Evolutionary conservation across 2,797 vertebrate species (phyloP), one percentile per base, ranked within the genome.

Genomic region (Limnodromus scolopaceus): DNA sequence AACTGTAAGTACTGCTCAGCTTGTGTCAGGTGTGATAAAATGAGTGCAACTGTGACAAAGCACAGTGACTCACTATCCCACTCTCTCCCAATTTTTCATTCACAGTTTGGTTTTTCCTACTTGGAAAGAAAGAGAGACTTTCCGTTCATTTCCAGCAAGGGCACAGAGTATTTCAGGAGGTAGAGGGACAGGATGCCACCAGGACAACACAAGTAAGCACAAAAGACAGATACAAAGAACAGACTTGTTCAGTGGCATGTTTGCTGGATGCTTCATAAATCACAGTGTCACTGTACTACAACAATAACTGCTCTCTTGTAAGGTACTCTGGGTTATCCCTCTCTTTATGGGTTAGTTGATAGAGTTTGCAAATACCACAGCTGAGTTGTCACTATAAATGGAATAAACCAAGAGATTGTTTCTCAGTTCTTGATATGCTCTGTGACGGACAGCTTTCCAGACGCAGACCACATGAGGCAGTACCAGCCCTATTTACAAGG

Each of bases 221-320:
- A 66, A 92, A 97, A 97, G 97, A 96, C 96, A 97, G 94, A 98
- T 95, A 97, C 89, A 97, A 98, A 97, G 94, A 97, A 96, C 84
- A 58, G 96, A 94, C 84, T 96, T 97, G 94, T 98, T 97, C 97
- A 97, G 96, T 96, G 94, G 96, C 95, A 94, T 96, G 84, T 84
- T 92, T 90, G 89, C 97, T 89, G 86, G 94, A 97, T 87, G 86
- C 95, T 97, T 97, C 96, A 97, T 98, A 98, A 97, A 98, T 98
- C 98, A 98, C 72, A 14, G 13, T 95, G 96, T 97, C 95, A 95
- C 78, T 95, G 46, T 79, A 82, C 53, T 94, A 86, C 87, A 97
- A 96, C 96, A 97, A 87, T 91, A 97, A 97, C 95, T 10, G 46
- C 86, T 95, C 90, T 96, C 93, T 53, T 87, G 61, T 81, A 97